A percentile compares a stretch with the other conserved stretches of the same genome.
Evolutionary conservation across 2,113 vertebrate species (phyloP).

Genomic region (Gadus chalcogrammus): DNA sequence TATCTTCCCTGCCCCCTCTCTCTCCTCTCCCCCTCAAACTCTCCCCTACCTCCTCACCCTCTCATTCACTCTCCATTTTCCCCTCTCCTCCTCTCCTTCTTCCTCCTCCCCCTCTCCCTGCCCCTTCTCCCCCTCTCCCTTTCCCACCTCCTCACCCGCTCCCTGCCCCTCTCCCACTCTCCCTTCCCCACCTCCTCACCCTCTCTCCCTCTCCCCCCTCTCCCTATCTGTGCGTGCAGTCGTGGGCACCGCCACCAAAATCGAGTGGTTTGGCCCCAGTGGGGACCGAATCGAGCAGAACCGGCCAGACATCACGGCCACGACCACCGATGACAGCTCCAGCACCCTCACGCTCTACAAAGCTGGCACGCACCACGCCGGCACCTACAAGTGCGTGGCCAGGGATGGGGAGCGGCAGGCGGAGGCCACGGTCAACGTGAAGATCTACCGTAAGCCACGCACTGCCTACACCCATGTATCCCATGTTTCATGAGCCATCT

Average conservation of each 20-base stretch:
- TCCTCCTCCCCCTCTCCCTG: no score
- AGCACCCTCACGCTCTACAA: slow-evolving; percentile 96
- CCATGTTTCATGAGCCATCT: no score
- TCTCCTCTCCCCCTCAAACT: no score
- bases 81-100: not conserved
- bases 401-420: slow-evolving; percentile 79
- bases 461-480: no score
- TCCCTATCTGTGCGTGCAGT: slow-evolving; percentile 55
- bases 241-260: slow-evolving; percentile 84
- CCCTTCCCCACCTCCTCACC: not conserved
- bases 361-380: slow-evolving; percentile 84
- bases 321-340: slow-evolving; percentile 84
- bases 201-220: not conserved
- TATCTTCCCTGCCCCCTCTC: no score
- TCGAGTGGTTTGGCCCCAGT: slow-evolving; percentile 93
- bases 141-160: no score
- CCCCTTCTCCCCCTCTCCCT: no score
- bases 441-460: slow-evolving; percentile 88
- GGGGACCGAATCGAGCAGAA: slow-evolving; percentile 85
- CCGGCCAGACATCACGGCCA: slow-evolving; percentile 87
- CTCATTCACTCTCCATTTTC: no score
- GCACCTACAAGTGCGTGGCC: slow-evolving; percentile 93
- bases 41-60: no score
- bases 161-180: no score
- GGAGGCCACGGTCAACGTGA: slow-evolving; percentile 90